phyloP scores from a whole-genome alignment of 2,797 vertebrate species.

The Chromis chromis region DNA sequence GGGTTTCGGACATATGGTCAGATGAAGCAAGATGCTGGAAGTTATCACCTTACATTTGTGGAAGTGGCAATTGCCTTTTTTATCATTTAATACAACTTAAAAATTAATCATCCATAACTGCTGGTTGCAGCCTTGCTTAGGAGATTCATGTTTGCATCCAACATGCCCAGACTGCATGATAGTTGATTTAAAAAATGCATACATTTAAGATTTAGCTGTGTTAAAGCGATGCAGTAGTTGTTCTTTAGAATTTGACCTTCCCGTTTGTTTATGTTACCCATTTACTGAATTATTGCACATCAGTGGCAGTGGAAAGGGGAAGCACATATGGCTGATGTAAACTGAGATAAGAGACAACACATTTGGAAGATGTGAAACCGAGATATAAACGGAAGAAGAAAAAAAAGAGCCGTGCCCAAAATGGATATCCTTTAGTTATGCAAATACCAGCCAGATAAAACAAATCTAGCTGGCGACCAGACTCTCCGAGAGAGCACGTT shows the following conservation, averaged over 20 bases:
- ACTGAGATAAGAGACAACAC: constrained; percentile 32
- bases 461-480: constrained; percentile 33
- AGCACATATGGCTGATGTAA: constrained; percentile 42
- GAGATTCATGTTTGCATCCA: not conserved
- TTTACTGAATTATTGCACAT: constrained; percentile 20
- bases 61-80: not conserved
- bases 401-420: constrained; percentile 14
- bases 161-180: not conserved
- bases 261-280: not conserved
- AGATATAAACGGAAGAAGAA: constrained; percentile 29
- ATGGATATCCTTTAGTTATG: constrained; percentile 41
- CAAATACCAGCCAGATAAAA: constrained; percentile 54
- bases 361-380: constrained; percentile 26
- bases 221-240: constrained; percentile 11
- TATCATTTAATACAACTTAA: not conserved
- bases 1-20: not conserved
- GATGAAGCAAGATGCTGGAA: not conserved
- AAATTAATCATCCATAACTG: not conserved
- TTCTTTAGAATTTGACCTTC: not conserved
- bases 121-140: not conserved
- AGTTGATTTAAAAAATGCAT: not conserved
- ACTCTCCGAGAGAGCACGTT: constrained; percentile 36
- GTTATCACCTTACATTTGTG: not conserved
- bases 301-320: constrained; percentile 23
- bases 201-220: not conserved